Conservation (phyloP, 2,797 vertebrate species). For the Takifugu rubripes region DNA sequence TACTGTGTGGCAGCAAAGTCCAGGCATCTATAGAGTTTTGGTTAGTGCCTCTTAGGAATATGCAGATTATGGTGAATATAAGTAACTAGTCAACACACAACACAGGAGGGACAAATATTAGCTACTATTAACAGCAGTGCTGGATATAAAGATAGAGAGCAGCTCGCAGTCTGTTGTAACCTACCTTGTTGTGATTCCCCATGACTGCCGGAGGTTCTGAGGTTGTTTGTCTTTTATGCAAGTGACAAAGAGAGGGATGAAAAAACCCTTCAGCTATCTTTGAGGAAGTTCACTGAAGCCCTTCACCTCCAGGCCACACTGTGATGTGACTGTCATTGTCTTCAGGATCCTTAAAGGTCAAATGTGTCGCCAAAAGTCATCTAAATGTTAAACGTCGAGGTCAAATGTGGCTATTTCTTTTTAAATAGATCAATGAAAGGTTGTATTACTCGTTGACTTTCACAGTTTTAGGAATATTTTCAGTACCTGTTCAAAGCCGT, state of each 20-base stretch:
- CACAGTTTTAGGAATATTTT: neutral
- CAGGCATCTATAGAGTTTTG: constrained; percentile 42
- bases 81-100: constrained; percentile 50
- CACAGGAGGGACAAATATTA: neutral
- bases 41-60: constrained; percentile 25
- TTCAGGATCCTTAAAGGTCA: neutral
- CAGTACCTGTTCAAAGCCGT: neutral
- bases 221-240: constrained; percentile 20
- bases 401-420: too few species aligned
- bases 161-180: neutral
- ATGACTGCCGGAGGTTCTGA: neutral
- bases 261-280: too few species aligned
- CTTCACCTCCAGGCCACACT: neutral
- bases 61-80: constrained; percentile 33
- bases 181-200: constrained; percentile 37
- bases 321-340: neutral
- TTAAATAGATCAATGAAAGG: too few species aligned
- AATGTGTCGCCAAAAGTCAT: neutral
- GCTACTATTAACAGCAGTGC: too few species aligned
- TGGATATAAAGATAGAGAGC: too few species aligned
- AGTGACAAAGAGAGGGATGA: neutral
- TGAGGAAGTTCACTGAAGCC: too few species aligned
- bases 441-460: too few species aligned
- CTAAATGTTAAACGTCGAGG: neutral
- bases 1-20: constrained; percentile 70